phyloP scores from a whole-genome alignment of 64 coral and sea anemone genomes.

The Pachyseris speciosa region DNA sequence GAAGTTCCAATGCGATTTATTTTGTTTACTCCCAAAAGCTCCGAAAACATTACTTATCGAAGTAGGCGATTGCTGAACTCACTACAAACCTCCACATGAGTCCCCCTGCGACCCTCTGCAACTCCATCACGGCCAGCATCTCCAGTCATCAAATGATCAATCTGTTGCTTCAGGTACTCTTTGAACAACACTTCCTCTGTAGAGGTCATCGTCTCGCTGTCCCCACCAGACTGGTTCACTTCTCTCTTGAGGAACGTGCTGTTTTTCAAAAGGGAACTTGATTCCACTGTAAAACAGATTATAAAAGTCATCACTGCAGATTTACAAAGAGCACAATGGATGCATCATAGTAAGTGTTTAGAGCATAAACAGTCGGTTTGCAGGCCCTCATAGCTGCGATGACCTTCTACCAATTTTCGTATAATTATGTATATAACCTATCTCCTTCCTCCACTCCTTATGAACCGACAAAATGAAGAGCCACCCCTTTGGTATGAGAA shows the following conservation, averaged over 20 bases:
- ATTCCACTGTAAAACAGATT: conserved; percentile 45
- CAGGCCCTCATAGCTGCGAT: too few species aligned
- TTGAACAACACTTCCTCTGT: conserved; percentile 65
- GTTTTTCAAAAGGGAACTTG: conserved; percentile 68
- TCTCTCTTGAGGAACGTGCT: conserved; percentile 62
- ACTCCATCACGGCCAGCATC: conserved; percentile 95
- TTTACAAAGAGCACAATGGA: too few species aligned
- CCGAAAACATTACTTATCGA: neutral
- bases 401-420: too few species aligned
- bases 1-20: too few species aligned
- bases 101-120: conserved; percentile 94
- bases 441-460: too few species aligned
- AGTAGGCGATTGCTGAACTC: neutral
- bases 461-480: too few species aligned
- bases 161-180: conserved; percentile 92
- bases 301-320: too few species aligned
- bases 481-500: too few species aligned
- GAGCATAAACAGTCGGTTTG: too few species aligned
- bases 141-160: conserved; percentile 95
- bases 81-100: conserved; percentile 90
- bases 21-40: too few species aligned
- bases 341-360: too few species aligned
- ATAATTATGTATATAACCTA: too few species aligned
- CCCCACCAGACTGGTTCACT: neutral
- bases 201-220: neutral